Conservation (phyloP, 2,888 invertebrate genomes). For the Drosophila sordidula region DNA sequence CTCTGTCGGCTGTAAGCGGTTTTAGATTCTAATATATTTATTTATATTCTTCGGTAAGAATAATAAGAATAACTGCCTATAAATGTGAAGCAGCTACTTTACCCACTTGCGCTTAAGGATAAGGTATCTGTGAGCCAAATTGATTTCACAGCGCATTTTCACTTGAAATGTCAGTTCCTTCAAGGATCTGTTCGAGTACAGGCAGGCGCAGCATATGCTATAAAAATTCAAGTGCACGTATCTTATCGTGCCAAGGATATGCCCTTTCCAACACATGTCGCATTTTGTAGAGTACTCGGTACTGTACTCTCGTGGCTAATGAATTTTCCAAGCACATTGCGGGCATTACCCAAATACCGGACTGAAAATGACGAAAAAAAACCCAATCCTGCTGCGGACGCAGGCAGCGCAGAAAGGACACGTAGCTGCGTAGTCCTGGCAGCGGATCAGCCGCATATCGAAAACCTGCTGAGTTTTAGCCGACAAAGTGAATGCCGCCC, state of each 20-base stretch:
- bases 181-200: slow-evolving; percentile 18
- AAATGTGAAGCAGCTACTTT: not conserved
- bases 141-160: slow-evolving; percentile 33
- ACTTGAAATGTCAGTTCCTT: slow-evolving; percentile 4
- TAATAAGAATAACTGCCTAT: too few species aligned
- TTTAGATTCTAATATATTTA: too few species aligned
- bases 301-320: slow-evolving; percentile 26
- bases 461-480: slow-evolving; percentile 39
- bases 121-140: slow-evolving; percentile 9
- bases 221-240: slow-evolving; percentile 34
- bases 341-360: slow-evolving; percentile 37
- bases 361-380: slow-evolving; percentile 15
- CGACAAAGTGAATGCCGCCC: slow-evolving; percentile 41
- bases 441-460: slow-evolving; percentile 7
- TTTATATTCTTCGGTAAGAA: too few species aligned
- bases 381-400: slow-evolving; percentile 23
- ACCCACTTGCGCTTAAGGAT: not conserved
- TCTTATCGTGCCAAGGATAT: slow-evolving; percentile 41
- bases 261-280: slow-evolving; percentile 38
- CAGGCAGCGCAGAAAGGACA: slow-evolving; percentile 46
- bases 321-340: slow-evolving; percentile 45
- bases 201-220: slow-evolving; percentile 30
- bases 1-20: too few species aligned
- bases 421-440: slow-evolving; percentile 29
- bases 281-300: slow-evolving; percentile 2